These are phyloP conservation scores for Scopus umbretta DNA, from an alignment of 2,113 vertebrate genomes.

Conservation along the genomic window DNA sequence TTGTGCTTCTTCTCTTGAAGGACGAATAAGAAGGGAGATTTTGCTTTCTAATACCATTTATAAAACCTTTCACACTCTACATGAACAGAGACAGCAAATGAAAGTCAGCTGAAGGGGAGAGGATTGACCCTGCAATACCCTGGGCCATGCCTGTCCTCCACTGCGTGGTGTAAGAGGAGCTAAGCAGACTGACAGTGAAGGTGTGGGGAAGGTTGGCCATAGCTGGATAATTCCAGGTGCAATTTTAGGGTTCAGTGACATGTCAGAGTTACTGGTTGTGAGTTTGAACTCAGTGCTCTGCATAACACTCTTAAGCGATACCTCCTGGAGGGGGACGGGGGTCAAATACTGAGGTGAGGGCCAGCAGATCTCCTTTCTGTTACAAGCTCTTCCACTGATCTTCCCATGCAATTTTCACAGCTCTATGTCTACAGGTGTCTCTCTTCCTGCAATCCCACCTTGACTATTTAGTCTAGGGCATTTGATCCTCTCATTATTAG, in stretches of 20 bases:
- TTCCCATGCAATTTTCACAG: background rate
- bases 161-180: background rate
- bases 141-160: background rate
- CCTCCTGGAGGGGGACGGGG: background rate
- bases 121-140: background rate
- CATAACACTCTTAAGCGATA: accelerated
- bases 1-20: background rate
- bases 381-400: background rate
- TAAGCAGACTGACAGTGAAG: background rate
- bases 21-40: background rate
- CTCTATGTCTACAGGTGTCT: background rate
- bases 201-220: background rate
- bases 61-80: background rate
- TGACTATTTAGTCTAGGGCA: background rate
- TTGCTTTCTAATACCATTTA: background rate
- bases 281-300: background rate
- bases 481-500: background rate
- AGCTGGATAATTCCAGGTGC: background rate
- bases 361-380: background rate
- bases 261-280: background rate
- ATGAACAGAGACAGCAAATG: background rate
- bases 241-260: background rate
- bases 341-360: background rate
- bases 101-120: background rate
- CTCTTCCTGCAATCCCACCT: background rate